Base-by-base conservation (phyloP, 2,113 vertebrate genomes). In the Dasyprocta punctata region DNA sequence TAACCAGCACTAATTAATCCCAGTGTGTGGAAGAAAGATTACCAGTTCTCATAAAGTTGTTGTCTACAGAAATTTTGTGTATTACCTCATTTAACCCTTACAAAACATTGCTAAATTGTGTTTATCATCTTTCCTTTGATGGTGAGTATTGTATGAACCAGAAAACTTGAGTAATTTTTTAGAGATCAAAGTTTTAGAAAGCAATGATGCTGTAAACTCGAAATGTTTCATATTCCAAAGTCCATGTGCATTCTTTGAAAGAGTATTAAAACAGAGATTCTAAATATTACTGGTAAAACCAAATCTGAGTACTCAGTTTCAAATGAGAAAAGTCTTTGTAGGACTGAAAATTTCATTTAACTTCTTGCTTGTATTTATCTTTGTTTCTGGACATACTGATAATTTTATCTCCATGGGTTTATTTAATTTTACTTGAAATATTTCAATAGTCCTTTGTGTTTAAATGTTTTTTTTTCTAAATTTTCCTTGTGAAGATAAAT, bases 1-100 rank as follows among this genome's bases (percentile, higher is more conserved):
- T 88, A 96, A 85, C 30, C 17, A 92, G 20, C 3, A 71, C 26
- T 94, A 77, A 93, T 91, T 95, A 95, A 96, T 95, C 89, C 30
- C 87, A 90, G 56, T 16, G 14, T 92, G 28, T 11, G 69, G 44
- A 95, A 80, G 17, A 81, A 94, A 86, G n/a, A 94, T 86, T 65
- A 60, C 3, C 19, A 60, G 58, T 85, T 13, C 16, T 65, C 63
- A 36, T 26, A 24, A 94, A 65, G 10, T 88, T 1, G 4, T 8
- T 97, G 17, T 77, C 19, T 63, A 17, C 16, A 71, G 56, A 93
- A 90, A 93, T 77, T 8, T 7, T 19, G 16, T 47, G 5, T 38
- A 19, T 80, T 86, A 86, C 65, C n/a, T 89, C 38, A 90, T 84
- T 89, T 92, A 90, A 58, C 24, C 4, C 8, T 56, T 60, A 63